phyloP scores from a whole-genome alignment of 2,888 invertebrate species.

The Thera britannica region DNA sequence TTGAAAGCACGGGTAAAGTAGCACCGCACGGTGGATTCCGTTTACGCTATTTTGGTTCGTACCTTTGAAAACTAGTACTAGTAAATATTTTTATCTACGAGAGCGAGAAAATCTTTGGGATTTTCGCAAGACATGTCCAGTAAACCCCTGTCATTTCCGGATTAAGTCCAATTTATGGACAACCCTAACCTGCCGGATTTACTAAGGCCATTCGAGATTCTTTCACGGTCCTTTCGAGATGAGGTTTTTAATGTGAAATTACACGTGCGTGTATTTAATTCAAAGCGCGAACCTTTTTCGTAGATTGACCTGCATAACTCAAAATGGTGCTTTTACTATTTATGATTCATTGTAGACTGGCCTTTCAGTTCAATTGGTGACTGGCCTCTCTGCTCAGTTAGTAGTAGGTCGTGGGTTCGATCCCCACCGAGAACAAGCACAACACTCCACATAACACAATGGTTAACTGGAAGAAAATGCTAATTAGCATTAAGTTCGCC shows the following conservation, averaged over 20 bases:
- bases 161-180: constrained; percentile 16
- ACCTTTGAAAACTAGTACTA: background rate
- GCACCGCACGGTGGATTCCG: no score
- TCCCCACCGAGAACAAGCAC: no score
- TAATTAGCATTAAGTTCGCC: no score
- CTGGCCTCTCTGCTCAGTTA: no score
- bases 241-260: constrained; percentile 37
- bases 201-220: constrained; percentile 43
- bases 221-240: constrained; percentile 33
- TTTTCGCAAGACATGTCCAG: background rate
- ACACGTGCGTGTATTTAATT: constrained; percentile 32
- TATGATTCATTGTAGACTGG: background rate
- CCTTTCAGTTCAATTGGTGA: no score
- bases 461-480: no score
- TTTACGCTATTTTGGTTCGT: no score
- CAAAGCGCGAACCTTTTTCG: constrained; percentile 19
- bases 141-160: constrained; percentile 13
- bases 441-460: no score
- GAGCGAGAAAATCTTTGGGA: background rate
- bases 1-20: no score
- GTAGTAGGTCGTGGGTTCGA: no score
- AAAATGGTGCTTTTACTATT: background rate
- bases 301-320: constrained; percentile 2
- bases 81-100: background rate
- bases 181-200: constrained; percentile 24